A percentile compares a stretch with the other conserved stretches of the same genome.
phyloP scores from a whole-genome alignment of 2,888 invertebrate genomes.

The Diarsia rubi region DNA sequence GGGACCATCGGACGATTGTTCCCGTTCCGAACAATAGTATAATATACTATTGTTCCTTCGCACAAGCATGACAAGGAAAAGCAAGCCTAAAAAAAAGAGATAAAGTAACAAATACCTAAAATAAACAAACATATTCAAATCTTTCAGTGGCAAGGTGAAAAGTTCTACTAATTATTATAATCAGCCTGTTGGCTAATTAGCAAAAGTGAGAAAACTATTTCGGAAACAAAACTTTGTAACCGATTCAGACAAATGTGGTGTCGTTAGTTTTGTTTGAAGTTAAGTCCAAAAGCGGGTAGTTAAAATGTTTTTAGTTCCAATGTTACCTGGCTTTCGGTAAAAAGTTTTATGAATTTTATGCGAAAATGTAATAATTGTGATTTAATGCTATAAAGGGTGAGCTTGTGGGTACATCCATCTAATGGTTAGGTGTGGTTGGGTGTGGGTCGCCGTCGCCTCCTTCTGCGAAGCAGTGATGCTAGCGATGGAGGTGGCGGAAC shows the following conservation, averaged over 20 bases:
- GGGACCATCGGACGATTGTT: too few relatives aligned
- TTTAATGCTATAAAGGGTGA: background rate
- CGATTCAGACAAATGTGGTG: constrained; percentile 57
- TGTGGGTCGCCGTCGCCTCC: too few relatives aligned
- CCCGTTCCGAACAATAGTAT: too few relatives aligned
- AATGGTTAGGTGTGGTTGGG: too few relatives aligned
- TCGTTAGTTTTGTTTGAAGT: constrained; percentile 52
- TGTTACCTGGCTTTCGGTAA: background rate
- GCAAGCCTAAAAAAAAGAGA: too few relatives aligned
- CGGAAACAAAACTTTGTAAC: constrained; percentile 44
- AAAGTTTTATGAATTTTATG: constrained; percentile 11
- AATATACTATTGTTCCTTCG: too few relatives aligned
- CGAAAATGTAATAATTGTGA: background rate
- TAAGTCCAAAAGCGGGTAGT: constrained; percentile 33
- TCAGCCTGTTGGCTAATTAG: constrained; percentile 26
- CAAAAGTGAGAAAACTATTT: constrained; percentile 59
- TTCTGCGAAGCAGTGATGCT: too few relatives aligned
- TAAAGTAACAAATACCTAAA: background rate
- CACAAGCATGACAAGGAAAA: background rate
- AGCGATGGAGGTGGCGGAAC: too few relatives aligned
- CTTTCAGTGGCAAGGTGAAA: background rate
- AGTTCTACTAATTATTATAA: constrained; percentile 41
- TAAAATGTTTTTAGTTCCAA: constrained; percentile 37
- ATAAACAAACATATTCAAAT: background rate
- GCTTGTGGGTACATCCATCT: too few relatives aligned